Conservation (phyloP, 2,888 invertebrate genomes). For the Frankliniella intonsa region DNA sequence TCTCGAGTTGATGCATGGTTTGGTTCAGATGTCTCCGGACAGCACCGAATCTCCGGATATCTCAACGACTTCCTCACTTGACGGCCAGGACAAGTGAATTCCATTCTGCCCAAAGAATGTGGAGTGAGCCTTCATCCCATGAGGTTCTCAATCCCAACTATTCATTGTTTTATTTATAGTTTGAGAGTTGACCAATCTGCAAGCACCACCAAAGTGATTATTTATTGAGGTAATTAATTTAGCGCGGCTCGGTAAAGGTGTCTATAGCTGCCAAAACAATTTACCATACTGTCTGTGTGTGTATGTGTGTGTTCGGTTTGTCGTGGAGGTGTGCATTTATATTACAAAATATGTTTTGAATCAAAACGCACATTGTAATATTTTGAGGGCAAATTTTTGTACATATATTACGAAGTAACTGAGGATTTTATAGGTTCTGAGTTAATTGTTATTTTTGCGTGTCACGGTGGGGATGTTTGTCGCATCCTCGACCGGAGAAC, state of each 20-base stretch:
- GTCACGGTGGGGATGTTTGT: background rate
- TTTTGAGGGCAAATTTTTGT: constrained; percentile 21
- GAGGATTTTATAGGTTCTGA: background rate
- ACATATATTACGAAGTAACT: background rate
- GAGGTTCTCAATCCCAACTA: background rate
- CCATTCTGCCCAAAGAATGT: too few relatives aligned
- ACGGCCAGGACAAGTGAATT: too few relatives aligned
- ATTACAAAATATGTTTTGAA: constrained; percentile 23
- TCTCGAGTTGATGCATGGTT: background rate
- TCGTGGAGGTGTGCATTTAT: constrained; percentile 5
- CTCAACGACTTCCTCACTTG: background rate
- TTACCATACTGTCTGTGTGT: background rate
- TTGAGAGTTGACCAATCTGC: constrained; percentile 21
- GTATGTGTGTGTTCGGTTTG: background rate
- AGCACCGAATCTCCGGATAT: background rate
- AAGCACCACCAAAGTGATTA: background rate
- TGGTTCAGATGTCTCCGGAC: background rate
- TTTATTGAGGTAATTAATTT: background rate
- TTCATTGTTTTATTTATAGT: background rate
- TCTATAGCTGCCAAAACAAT: background rate
- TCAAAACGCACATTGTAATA: constrained; percentile 27
- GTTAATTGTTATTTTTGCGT: background rate
- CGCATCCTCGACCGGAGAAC: background rate
- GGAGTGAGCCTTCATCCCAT: background rate
- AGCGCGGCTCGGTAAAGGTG: background rate